These are phyloP conservation scores for Bellardia bayeri DNA, from an alignment of 2,888 invertebrate genomes.

Conservation along the genomic window DNA sequence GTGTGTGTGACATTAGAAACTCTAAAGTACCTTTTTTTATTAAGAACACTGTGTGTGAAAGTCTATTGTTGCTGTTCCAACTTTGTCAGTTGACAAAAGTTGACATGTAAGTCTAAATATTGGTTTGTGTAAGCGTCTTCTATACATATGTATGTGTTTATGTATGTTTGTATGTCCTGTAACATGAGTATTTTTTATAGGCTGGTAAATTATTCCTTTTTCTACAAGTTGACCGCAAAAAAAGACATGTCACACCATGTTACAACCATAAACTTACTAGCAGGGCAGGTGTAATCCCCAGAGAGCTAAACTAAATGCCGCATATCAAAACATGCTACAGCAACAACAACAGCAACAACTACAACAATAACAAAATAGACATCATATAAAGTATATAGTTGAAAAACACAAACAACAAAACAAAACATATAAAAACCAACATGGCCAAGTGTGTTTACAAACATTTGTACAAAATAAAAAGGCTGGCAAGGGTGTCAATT, in stretches of 20 bases:
- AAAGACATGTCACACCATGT: conserved; percentile 82
- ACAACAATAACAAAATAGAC: conserved; percentile 21
- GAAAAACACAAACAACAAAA: conserved; percentile 27
- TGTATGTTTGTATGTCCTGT: conserved; percentile 57
- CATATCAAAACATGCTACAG: conserved; percentile 52
- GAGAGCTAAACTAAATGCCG: conserved; percentile 53
- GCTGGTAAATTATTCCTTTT: conserved; percentile 32
- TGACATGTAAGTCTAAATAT: conserved; percentile 54
- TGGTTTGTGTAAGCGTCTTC: neutral
- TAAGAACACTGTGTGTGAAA: conserved; percentile 31
- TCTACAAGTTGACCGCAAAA: conserved; percentile 81
- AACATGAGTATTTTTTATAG: conserved; percentile 54
- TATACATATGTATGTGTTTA: neutral
- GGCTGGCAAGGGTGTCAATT: conserved; percentile 52
- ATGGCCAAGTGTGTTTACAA: conserved; percentile 47
- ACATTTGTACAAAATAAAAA: conserved; percentile 12
- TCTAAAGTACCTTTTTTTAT: conserved; percentile 33
- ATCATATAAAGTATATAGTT: neutral
- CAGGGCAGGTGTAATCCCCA: conserved; percentile 72
- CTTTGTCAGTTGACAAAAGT: conserved; percentile 55
- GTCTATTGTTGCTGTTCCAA: conserved; percentile 49
- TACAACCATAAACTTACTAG: conserved; percentile 74
- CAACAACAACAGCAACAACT: neutral
- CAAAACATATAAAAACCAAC: conserved; percentile 34
- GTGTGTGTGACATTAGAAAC: neutral